These are phyloP conservation scores for Synergus laeviventris DNA, from an alignment of 2,888 invertebrate genomes.

Conservation along the genomic window DNA sequence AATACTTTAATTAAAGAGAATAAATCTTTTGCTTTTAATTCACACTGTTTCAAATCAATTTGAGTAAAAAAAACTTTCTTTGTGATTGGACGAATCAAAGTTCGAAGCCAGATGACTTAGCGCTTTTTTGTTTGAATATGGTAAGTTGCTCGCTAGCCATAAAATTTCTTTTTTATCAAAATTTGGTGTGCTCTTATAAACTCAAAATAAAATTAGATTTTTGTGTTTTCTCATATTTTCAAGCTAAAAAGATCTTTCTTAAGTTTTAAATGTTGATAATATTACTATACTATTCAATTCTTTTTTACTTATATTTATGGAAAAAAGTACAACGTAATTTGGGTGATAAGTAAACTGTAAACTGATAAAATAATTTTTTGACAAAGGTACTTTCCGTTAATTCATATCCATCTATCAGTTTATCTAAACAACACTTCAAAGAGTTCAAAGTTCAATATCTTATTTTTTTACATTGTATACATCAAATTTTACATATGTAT, in stretches of 20 bases:
- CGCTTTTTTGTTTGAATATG: background rate
- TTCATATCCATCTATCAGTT: conserved; percentile 19
- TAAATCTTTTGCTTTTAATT: too few relatives aligned
- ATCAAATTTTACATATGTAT: too few relatives aligned
- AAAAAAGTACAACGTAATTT: background rate
- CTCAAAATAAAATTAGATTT: background rate
- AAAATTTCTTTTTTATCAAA: background rate
- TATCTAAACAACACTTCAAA: conserved; percentile 26
- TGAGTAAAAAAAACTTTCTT: background rate
- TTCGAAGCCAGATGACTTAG: background rate
- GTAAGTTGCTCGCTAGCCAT: background rate
- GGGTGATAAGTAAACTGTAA: background rate
- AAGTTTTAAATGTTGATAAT: too few relatives aligned
- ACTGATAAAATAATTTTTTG: conserved; percentile 1
- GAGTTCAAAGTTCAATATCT: background rate
- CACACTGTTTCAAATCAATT: too few relatives aligned
- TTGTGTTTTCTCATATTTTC: too few relatives aligned
- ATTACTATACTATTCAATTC: too few relatives aligned
- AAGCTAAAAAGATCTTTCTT: background rate
- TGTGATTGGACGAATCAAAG: conserved; percentile 4
- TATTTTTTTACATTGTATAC: too few relatives aligned
- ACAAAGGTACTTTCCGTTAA: background rate
- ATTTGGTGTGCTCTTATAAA: background rate
- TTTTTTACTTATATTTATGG: too few relatives aligned
- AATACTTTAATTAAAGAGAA: too few relatives aligned